A percentile compares a stretch with the other conserved stretches of the same genome.
These are phyloP conservation scores for Catocala nupta DNA, from an alignment of 2,888 invertebrate genomes.

Conservation along the genomic window DNA sequence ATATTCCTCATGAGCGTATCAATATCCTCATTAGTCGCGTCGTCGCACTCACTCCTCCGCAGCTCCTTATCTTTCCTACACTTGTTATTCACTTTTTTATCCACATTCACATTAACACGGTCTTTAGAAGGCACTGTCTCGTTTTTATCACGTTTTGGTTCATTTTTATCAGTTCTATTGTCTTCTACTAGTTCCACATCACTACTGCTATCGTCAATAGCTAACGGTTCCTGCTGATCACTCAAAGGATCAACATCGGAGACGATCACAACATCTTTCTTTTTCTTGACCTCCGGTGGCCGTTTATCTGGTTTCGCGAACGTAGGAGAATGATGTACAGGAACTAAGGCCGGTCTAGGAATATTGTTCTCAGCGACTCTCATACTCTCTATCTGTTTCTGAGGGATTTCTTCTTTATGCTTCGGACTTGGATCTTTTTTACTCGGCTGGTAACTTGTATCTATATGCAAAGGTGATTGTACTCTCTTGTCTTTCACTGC, in stretches of 20 bases:
- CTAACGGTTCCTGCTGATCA: conserved; percentile 66
- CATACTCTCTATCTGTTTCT: conserved; percentile 76
- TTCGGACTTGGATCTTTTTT: conserved; percentile 74
- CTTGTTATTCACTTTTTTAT: conserved; percentile 58
- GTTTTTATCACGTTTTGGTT: conserved; percentile 64
- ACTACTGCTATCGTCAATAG: conserved; percentile 83
- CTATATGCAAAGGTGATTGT: conserved; percentile 70
- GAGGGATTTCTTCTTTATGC: conserved; percentile 67
- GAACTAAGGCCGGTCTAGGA: conserved; percentile 74
- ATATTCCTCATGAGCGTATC: conserved; percentile 76
- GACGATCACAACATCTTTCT: conserved; percentile 77
- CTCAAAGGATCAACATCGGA: conserved; percentile 80
- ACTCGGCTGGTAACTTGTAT: conserved; percentile 68
- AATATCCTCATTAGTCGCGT: conserved; percentile 71
- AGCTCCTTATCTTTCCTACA: conserved; percentile 55
- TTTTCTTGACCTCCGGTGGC: conserved; percentile 77
- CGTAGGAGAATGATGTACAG: conserved; percentile 78
- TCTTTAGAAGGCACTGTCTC: conserved; percentile 78
- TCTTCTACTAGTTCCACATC: conserved; percentile 82
- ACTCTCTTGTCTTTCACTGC: conserved; percentile 62
- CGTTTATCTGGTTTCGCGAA: conserved; percentile 81
- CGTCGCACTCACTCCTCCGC: conserved; percentile 60
- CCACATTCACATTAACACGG: conserved; percentile 60
- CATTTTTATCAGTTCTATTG: conserved; percentile 67
- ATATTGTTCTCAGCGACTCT: conserved; percentile 76